These are phyloP conservation scores for Triplophysa tibetana DNA, from an alignment of 2,113 vertebrate species.

Conservation along the genomic window DNA sequence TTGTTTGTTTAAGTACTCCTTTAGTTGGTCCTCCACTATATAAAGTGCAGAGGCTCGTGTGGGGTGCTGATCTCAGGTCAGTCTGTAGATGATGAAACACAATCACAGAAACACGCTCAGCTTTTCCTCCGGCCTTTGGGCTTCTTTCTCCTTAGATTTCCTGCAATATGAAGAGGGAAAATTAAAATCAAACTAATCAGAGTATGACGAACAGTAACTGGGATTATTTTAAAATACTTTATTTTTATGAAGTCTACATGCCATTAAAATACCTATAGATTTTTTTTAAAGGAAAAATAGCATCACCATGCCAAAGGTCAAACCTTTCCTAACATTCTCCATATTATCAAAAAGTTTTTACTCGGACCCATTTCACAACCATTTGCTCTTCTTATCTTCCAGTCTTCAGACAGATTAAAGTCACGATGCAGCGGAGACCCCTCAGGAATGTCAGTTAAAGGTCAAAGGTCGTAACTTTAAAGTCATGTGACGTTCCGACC, in stretches of 20 bases:
- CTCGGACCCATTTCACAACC: neutral
- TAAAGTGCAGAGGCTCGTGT: neutral
- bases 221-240: too few relatives aligned
- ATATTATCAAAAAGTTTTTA: neutral
- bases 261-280: too few relatives aligned
- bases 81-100: neutral
- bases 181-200: conserved; percentile 43
- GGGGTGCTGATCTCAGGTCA: neutral
- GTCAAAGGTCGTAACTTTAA: neutral
- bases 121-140: conserved; percentile 69
- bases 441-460: neutral
- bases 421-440: too few relatives aligned
- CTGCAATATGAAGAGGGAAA: conserved; percentile 59
- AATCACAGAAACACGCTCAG: conserved; percentile 48
- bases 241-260: too few relatives aligned
- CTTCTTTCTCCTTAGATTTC: conserved; percentile 69
- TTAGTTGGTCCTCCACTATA: neutral
- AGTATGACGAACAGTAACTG: too few relatives aligned
- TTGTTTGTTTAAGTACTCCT: neutral
- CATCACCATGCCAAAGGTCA: too few relatives aligned
- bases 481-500: too few relatives aligned
- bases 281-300: too few relatives aligned
- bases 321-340: too few relatives aligned
- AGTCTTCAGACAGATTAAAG: neutral
- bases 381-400: neutral